These are phyloP conservation scores for Octonoba sinensis DNA, from an alignment of 2,888 invertebrate species.

Conservation along the genomic window DNA sequence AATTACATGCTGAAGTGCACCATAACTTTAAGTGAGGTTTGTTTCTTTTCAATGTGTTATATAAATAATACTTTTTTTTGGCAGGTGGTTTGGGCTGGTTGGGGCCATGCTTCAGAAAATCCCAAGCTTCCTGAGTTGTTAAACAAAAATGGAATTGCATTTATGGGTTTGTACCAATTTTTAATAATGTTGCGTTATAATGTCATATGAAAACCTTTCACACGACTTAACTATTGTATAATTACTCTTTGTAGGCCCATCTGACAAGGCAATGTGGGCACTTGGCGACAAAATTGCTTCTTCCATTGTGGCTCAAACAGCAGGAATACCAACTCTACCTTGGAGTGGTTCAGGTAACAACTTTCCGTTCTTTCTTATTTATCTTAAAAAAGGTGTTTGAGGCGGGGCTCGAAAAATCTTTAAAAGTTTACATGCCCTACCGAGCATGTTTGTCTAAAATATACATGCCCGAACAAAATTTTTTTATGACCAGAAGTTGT, in stretches of 20 bases:
- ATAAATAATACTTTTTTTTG: neutral
- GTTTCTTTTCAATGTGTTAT: too few species aligned
- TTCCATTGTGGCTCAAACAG: conserved; percentile 98
- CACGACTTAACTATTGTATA: neutral
- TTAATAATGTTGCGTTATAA: too few species aligned
- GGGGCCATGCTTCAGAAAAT: conserved; percentile 99
- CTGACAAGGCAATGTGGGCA: conserved; percentile 96
- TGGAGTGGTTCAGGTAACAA: conserved; percentile 87
- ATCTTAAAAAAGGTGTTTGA: too few species aligned
- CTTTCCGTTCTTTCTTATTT: too few species aligned
- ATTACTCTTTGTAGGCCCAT: conserved; percentile 77
- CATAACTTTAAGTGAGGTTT: too few species aligned
- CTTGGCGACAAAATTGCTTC: conserved; percentile 99
- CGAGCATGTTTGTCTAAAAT: too few species aligned
- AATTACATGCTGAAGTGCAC: too few species aligned
- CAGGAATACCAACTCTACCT: conserved; percentile 95
- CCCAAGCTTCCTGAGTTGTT: conserved; percentile 96
- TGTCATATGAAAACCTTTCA: neutral
- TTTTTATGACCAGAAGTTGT: too few species aligned
- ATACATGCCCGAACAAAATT: too few species aligned
- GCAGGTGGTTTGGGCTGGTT: conserved; percentile 97
- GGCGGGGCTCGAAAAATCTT: too few species aligned
- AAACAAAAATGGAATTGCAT: conserved; percentile 89
- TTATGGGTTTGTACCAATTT: conserved; percentile 78
- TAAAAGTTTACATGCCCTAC: too few species aligned